Evolutionary conservation across 1,140 invertebrate species (phyloP).

Genomic region (Diorhabda elongata): DNA sequence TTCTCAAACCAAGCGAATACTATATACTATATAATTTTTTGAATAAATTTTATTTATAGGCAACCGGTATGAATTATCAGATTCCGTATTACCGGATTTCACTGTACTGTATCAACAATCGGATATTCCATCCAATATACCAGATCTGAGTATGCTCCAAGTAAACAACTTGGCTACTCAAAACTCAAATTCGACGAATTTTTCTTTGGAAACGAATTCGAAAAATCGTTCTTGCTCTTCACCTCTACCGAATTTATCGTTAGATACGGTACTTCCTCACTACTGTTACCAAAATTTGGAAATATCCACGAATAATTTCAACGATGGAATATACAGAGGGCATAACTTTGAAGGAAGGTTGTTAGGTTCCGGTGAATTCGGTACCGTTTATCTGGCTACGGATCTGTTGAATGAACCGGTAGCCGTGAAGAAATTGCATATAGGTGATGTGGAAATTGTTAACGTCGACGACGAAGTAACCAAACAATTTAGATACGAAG

Average conservation of each 20-base stretch:
- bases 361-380: slow-evolving; percentile 67
- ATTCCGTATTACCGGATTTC: not conserved
- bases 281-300: slow-evolving; percentile 48
- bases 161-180: not conserved
- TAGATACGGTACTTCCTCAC: slow-evolving; percentile 45
- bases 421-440: slow-evolving; percentile 60
- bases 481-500: slow-evolving; percentile 64
- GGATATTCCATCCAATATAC: slow-evolving; percentile 1
- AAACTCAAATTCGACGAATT: slow-evolving; percentile 10
- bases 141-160: not conserved
- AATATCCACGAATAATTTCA: slow-evolving; percentile 44
- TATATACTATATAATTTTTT: no score
- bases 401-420: slow-evolving; percentile 49
- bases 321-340: slow-evolving; percentile 29
- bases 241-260: slow-evolving; percentile 38
- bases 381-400: slow-evolving; percentile 61
- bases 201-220: slow-evolving; percentile 8
- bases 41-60: no score
- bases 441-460: slow-evolving; percentile 45
- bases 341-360: slow-evolving; percentile 43
- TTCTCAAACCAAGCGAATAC: no score
- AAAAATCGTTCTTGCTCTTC: slow-evolving; percentile 29
- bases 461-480: slow-evolving; percentile 46
- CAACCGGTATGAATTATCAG: no score
- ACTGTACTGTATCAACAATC: not conserved